Base-by-base conservation (phyloP, 2,113 vertebrate genomes). In the Lepus timidus region DNA sequence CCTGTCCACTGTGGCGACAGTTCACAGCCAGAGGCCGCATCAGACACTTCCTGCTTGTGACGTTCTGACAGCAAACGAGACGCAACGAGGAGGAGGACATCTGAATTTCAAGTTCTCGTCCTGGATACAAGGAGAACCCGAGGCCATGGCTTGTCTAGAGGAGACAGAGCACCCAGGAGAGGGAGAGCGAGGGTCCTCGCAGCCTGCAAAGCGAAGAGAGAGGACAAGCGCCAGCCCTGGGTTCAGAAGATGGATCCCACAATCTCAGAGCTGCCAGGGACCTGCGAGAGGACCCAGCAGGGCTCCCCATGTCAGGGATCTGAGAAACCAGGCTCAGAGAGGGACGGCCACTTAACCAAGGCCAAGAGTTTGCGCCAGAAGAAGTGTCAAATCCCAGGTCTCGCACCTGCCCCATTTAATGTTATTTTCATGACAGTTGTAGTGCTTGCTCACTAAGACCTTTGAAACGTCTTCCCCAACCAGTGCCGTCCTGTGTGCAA, bases 31-130 rank as follows among this genome's bases (percentile, higher is more conserved):
- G 44, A 31, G 52, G 62, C 51, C 9, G 68, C 39, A 52, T 39
- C 23, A 81, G 85, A 92, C 84, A 11, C n/a, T 49, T 86, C 92
- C 81, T 81, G 52, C 85, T 68, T 88, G 49, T 55, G 92, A 22
- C 16, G 79, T 94, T 44, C 90, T 90, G 95, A 94, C 68, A 96
- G 85, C 65, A 65, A 87, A 85, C 17, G 78, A 92, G 82, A 90
- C 49, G 76, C 90, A 33, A 68, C 29, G 80, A 94, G 29, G 83
- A 83, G 73, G 61, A 94, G 68, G 51, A 79, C 58, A 67, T 25
- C 14, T 2, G 52, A 96, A 80, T 83, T 68, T 94, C 86, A 92
- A 92, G 19, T 52, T 76, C 86, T 86, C 27, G 33, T 91, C 52
- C 52, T 58, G 4, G 83, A 44, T 23, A 29, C 71, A 85, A 96